Evolutionary conservation across 2,888 invertebrate species (phyloP), one percentile per base, ranked within the genome.

Genomic region (Drosophila mercatorum): DNA sequence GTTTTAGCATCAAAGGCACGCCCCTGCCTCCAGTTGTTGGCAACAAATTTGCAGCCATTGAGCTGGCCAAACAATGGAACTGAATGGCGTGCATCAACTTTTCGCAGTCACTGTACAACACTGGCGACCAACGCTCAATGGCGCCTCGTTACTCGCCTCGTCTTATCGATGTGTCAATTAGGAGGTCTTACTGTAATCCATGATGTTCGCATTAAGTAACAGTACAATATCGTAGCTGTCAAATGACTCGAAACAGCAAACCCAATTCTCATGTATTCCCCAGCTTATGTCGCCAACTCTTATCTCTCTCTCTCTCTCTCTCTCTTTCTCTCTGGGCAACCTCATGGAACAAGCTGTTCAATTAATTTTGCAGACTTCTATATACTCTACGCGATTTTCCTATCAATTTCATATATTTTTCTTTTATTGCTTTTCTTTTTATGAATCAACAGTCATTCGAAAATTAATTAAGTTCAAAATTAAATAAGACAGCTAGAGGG

Each of bases 31-130:
- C 76, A 84, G 83, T 81, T 85, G 88, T 85, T 84, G 79, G 77
- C 81, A 85, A 78, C 85, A 85, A 88, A 87, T 84, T 84, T 84
- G 79, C 74, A 75, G 88, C 70, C 85, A 84, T 87, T 80, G 83
- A 83, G 63, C 59, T 52, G 68, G 56, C 60, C 11, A 38, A 73
- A 72, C 69, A 76, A 69, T 57, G 47, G 78, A 44, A 59, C 56
- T 14, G n/a, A 66, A 74, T 63, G 41, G 22, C n/a, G 52, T 34
- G 41, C 52, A 52, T 31, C 40, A 52, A 59, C 40, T 49, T 49
- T 31, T 49, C 17, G 40, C 59, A 17, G 28, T 5, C 47, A 8
- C 38, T 49, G 40, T 40, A 40, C 31, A 44, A 17, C 41, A 31
- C 17, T 55, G 41, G 4, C 41, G 2, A 6, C 10, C 6, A 40